A percentile compares a stretch with the other conserved stretches of the same genome.
phyloP scores from a whole-genome alignment of 2,797 vertebrate genomes.

The Euphonia xanthogaster region DNA sequence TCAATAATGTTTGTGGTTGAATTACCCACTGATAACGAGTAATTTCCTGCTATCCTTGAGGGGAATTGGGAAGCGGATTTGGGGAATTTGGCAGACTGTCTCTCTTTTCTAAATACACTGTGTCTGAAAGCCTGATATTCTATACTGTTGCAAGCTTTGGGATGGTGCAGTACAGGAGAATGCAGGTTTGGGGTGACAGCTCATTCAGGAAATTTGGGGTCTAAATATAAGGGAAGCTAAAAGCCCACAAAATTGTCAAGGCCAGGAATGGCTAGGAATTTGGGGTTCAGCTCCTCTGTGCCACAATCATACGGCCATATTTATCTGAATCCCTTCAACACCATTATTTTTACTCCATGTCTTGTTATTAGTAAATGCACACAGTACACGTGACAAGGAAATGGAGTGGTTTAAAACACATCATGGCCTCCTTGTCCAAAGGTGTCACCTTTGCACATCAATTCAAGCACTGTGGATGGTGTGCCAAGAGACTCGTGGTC shows the following conservation, averaged over 20 bases:
- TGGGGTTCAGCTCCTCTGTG: conserved; percentile 16
- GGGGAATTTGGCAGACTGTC: conserved; percentile 63
- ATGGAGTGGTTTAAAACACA: conserved; percentile 48
- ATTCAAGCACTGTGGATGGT: conserved; percentile 1
- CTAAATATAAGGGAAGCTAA: conserved; percentile 58
- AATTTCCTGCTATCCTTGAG: conserved; percentile 70
- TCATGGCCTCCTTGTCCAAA: conserved; percentile 33
- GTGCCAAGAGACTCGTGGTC: not conserved
- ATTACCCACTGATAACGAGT: conserved; percentile 67
- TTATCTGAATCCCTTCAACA: not conserved
- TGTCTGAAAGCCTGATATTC: conserved; percentile 54
- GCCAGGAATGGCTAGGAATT: not conserved
- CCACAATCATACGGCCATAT: not conserved
- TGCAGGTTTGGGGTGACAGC: conserved; percentile 43
- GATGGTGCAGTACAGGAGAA: conserved; percentile 28
- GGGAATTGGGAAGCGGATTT: conserved; percentile 63
- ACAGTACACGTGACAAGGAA: not conserved
- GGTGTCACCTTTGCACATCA: conserved; percentile 21
- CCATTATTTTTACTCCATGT: not conserved
- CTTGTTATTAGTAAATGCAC: conserved; percentile 51
- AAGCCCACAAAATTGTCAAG: conserved; percentile 45
- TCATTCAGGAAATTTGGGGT: conserved; percentile 16
- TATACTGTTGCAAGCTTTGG: conserved; percentile 44
- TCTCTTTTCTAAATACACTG: conserved; percentile 68
- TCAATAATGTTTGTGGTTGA: conserved; percentile 55